Conservation (phyloP, 1,140 invertebrate genomes). For the Zophobas atratus region DNA sequence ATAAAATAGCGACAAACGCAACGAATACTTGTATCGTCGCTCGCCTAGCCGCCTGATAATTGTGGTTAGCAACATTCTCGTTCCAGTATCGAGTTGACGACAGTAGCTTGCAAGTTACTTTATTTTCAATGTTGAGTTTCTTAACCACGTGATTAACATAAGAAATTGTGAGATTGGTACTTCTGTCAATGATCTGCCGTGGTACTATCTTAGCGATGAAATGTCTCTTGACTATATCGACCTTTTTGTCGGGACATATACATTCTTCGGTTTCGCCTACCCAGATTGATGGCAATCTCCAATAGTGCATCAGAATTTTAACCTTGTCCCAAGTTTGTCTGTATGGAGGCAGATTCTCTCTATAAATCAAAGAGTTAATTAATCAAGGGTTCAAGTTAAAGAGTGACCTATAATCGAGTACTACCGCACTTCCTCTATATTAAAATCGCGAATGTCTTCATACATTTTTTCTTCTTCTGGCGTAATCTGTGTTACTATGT, state of each 20-base stretch:
- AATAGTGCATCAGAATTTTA: constrained; percentile 65
- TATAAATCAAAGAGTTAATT: constrained; percentile 48
- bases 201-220: constrained; percentile 66
- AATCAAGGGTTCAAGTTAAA: constrained; percentile 1
- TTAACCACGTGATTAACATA: constrained; percentile 60
- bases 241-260: constrained; percentile 63
- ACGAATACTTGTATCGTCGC: constrained; percentile 63
- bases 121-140: constrained; percentile 61
- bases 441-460: constrained; percentile 64
- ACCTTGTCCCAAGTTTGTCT: constrained; percentile 64
- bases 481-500: constrained; percentile 64
- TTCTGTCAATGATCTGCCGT: constrained; percentile 60
- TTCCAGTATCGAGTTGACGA: constrained; percentile 62
- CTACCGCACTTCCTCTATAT: constrained; percentile 62
- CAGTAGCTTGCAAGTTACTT: constrained; percentile 58
- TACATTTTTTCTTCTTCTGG: constrained; percentile 66
- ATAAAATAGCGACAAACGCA: neutral
- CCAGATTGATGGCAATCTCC: constrained; percentile 63
- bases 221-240: constrained; percentile 60
- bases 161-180: constrained; percentile 50
- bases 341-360: constrained; percentile 59
- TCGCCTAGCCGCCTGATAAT: constrained; percentile 63
- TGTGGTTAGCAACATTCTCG: constrained; percentile 60
- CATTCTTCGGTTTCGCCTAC: constrained; percentile 62
- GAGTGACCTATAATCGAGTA: neutral